A percentile compares a stretch with the other conserved stretches of the same genome.
Conservation (phyloP, 2,888 invertebrate species). For the Panzeria rudis region DNA sequence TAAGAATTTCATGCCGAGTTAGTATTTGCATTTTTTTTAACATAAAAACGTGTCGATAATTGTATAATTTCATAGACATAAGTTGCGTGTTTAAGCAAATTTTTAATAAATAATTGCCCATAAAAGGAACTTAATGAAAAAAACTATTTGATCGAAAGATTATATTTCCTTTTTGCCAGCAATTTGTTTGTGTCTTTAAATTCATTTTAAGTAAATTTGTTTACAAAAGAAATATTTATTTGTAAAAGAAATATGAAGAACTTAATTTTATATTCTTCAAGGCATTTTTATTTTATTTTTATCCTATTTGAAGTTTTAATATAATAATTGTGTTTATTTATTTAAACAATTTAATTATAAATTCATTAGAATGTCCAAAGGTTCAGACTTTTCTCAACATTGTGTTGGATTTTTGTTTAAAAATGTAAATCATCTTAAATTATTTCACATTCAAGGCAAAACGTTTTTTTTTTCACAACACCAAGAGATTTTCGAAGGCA, state of each 20-base stretch:
- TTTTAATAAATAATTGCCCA: not conserved
- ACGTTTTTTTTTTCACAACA: not conserved
- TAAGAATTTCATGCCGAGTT: too few species aligned
- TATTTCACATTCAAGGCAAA: not conserved
- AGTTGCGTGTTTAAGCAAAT: not conserved
- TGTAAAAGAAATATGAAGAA: too few species aligned
- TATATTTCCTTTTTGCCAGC: too few species aligned
- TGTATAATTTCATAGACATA: not conserved
- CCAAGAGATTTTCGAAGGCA: not conserved
- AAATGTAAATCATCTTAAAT: not conserved
- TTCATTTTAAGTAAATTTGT: too few species aligned
- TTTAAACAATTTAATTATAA: slow-evolving; percentile 1
- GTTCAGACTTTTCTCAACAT: not conserved
- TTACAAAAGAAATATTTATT: too few species aligned
- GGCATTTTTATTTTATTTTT: slow-evolving; percentile 1
- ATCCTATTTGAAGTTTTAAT: not conserved
- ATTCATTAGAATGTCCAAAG: not conserved
- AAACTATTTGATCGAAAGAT: too few species aligned
- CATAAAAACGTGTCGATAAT: not conserved
- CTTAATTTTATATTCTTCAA: not conserved
- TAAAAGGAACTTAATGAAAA: not conserved
- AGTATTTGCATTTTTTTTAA: too few species aligned
- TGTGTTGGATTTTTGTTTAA: not conserved
- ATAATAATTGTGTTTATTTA: not conserved
- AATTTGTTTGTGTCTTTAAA: too few species aligned